phyloP scores from a whole-genome alignment of 2,113 vertebrate genomes.

The Montifringilla adamsi region DNA sequence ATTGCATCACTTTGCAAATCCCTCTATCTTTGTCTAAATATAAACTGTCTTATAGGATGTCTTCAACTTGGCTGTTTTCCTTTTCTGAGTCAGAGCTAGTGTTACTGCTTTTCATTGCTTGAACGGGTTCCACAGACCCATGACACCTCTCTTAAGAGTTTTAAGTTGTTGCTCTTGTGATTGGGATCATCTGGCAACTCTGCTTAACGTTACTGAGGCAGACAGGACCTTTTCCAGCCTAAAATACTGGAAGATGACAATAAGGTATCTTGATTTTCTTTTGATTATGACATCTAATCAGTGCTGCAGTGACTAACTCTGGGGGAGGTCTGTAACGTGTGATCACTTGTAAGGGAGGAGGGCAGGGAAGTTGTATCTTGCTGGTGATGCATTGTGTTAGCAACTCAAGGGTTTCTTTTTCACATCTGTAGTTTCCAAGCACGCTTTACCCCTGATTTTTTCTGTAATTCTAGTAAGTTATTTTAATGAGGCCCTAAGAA shows the following conservation, averaged over 20 bases:
- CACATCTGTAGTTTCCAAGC: background rate
- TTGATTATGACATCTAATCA: background rate
- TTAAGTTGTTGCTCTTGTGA: background rate
- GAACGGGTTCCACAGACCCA: background rate
- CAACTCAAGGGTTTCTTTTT: background rate
- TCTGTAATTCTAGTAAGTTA: background rate
- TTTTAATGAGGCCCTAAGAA: background rate
- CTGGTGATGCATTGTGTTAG: background rate
- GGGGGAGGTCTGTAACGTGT: background rate
- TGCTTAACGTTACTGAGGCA: background rate
- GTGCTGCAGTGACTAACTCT: background rate
- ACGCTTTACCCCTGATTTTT: background rate
- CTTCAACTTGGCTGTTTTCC: background rate
- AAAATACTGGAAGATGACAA: background rate
- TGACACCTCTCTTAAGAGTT: background rate
- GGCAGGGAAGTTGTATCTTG: background rate
- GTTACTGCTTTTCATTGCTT: background rate
- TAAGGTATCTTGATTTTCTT: background rate
- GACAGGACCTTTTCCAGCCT: background rate
- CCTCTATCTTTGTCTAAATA: background rate
- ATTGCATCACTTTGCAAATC: background rate
- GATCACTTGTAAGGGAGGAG: fast-evolving
- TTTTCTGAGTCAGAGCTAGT: constrained; percentile 11
- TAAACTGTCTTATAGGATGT: background rate
- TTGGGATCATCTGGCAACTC: background rate